A percentile compares a stretch with the other conserved stretches of the same genome.
Conservation (phyloP, 2,113 vertebrate species). For the Petromus typicus region DNA sequence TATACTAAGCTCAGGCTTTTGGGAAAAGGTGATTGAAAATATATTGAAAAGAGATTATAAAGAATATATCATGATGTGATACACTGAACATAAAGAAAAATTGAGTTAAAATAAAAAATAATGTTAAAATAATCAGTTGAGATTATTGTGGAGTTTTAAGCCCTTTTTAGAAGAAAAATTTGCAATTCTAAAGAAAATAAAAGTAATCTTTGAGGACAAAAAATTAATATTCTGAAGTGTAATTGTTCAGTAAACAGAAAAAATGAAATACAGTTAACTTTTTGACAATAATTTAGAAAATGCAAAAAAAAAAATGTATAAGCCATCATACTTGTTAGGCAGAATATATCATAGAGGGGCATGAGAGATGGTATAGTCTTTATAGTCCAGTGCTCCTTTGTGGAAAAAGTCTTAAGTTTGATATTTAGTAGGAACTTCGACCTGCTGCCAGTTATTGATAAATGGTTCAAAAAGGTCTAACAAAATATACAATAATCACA, state of each 20-base stretch:
- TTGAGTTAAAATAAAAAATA: background rate
- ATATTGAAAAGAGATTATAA: no score
- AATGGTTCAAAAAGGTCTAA: background rate
- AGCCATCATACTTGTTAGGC: background rate
- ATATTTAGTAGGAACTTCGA: background rate
- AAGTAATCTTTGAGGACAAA: background rate
- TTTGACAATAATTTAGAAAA: background rate
- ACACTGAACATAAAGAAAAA: background rate
- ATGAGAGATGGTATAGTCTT: background rate
- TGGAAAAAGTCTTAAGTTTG: background rate
- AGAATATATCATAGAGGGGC: background rate
- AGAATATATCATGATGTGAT: background rate
- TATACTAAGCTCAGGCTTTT: background rate
- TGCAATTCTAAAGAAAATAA: background rate
- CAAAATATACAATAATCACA: background rate
- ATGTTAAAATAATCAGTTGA: background rate
- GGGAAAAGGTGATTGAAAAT: background rate
- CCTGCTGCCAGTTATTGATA: background rate
- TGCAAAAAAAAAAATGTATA: background rate
- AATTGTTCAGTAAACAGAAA: background rate
- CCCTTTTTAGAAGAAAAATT: background rate
- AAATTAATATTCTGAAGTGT: background rate
- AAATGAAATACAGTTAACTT: background rate
- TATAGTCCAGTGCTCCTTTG: background rate
- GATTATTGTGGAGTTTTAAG: background rate